Evolutionary conservation across 2,113 vertebrate species (phyloP).

Genomic region (Hymenochirus boettgeri): DNA sequence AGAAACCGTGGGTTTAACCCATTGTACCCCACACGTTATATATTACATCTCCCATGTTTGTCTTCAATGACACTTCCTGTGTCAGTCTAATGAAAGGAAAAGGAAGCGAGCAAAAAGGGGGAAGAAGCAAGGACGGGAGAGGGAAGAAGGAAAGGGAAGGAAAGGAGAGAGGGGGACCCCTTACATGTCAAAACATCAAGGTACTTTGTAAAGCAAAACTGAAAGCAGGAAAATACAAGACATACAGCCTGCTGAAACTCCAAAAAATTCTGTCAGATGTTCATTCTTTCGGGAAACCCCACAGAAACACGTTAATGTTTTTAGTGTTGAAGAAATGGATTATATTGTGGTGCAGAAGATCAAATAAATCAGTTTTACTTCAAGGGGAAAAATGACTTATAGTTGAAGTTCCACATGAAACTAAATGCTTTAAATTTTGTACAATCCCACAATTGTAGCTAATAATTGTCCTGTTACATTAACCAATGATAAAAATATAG

Average conservation of each 20-base stretch:
- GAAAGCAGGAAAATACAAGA: slow-evolving; percentile 51
- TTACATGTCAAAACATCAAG: slow-evolving; percentile 44
- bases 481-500: too few species aligned
- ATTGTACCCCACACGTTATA: too few species aligned
- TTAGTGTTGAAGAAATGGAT: slow-evolving; percentile 64
- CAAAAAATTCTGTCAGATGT: slow-evolving; percentile 70
- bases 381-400: slow-evolving; percentile 43
- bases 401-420: slow-evolving; percentile 51
- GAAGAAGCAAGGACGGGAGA: too few species aligned
- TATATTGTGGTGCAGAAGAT: slow-evolving; percentile 51
- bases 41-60: too few species aligned
- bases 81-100: too few species aligned
- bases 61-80: too few species aligned
- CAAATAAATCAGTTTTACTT: slow-evolving; percentile 60
- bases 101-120: too few species aligned
- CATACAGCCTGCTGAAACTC: slow-evolving; percentile 47
- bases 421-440: slow-evolving; percentile 15
- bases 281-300: slow-evolving; percentile 56
- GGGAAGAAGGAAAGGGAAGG: too few species aligned
- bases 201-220: slow-evolving; percentile 58
- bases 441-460: slow-evolving; percentile 28
- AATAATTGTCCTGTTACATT: slow-evolving; percentile 11
- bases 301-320: slow-evolving; percentile 60
- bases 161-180: too few species aligned
- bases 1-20: too few species aligned